These are phyloP conservation scores for Todiramphus saurophagus DNA, from an alignment of 2,113 vertebrate genomes.

Conservation along the genomic window DNA sequence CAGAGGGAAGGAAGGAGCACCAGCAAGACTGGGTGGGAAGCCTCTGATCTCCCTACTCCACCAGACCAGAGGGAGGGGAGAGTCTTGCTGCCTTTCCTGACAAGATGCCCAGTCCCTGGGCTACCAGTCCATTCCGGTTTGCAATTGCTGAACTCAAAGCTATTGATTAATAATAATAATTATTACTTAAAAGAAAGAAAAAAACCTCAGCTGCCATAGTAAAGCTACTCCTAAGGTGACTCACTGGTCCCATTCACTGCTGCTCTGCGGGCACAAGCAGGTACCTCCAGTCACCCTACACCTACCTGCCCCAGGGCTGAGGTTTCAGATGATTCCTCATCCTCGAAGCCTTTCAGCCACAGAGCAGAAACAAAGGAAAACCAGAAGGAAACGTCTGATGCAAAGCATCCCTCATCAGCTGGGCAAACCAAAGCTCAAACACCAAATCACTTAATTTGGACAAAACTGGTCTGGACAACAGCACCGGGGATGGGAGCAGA, in stretches of 20 bases:
- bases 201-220: neutral
- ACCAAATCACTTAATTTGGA: neutral
- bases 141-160: neutral
- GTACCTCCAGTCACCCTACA: neutral
- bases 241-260: neutral
- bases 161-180: neutral
- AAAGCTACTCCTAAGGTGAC: neutral
- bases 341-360: neutral
- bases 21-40: rapidly evolving
- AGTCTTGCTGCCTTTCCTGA: neutral
- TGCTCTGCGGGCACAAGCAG: neutral
- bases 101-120: neutral
- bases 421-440: neutral
- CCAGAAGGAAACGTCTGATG: neutral
- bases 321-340: neutral
- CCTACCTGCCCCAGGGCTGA: neutral
- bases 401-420: neutral
- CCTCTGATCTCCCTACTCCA: neutral
- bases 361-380: neutral
- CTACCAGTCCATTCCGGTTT: neutral
- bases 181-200: neutral
- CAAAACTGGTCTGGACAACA: neutral
- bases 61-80: neutral
- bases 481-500: neutral
- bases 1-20: rapidly evolving